Evolutionary conservation across 1,140 invertebrate genomes (phyloP).

Genomic region (Halesus radiatus): DNA sequence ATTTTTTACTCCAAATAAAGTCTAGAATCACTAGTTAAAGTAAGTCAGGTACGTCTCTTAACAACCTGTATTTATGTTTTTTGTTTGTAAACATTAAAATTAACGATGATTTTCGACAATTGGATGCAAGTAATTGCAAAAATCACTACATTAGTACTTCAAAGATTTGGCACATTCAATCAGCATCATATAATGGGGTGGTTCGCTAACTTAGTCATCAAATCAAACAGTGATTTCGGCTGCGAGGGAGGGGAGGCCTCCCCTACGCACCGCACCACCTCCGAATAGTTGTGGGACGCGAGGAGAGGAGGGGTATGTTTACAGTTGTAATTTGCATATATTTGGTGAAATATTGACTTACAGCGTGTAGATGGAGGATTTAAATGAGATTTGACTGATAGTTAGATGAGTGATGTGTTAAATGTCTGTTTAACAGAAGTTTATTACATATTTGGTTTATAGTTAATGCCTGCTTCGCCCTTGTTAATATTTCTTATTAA

Average conservation of each 20-base stretch:
- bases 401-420: neutral
- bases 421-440: neutral
- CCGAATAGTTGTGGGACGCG: neutral
- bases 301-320: neutral
- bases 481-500: too few species aligned
- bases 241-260: neutral
- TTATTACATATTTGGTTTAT: too few species aligned
- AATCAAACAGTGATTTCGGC: slow-evolving; percentile 32
- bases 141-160: neutral
- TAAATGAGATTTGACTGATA: neutral
- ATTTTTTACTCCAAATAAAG: too few species aligned
- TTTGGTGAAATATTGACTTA: slow-evolving; percentile 2
- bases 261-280: neutral
- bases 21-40: too few species aligned
- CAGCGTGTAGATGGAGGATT: neutral
- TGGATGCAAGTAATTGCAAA: neutral
- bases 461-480: too few species aligned
- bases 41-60: too few species aligned
- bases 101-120: too few species aligned
- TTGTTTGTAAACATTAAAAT: too few species aligned
- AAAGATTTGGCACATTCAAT: slow-evolving; percentile 9
- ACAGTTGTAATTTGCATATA: slow-evolving; percentile 34
- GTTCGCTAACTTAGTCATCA: slow-evolving; percentile 9
- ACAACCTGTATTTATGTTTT: too few species aligned
- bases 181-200: slow-evolving; percentile 15